Evolutionary conservation across 2,888 invertebrate species (phyloP), one percentile per base, ranked within the genome.

Genomic region (Euzophera pinguis): DNA sequence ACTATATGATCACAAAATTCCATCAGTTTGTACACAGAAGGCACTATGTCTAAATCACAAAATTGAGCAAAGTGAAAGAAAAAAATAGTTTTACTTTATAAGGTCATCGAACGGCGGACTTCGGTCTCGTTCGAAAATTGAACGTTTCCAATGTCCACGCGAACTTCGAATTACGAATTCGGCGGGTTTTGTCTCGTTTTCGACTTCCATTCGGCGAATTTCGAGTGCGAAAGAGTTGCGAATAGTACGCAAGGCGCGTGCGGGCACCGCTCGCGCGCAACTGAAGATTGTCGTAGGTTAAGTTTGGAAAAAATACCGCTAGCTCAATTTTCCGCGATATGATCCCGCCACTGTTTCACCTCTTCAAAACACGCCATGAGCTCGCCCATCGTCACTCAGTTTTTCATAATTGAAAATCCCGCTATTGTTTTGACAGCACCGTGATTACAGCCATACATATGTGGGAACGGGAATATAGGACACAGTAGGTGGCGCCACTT

Each of bases 231-330:
- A 45, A 34, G 14, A 45, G 45, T 78, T 78, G 75, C 75, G 81
- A 73, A 64, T 65, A 64, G 45, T 63, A 58, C 71, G 76, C 78
- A 80, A 74, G 73, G 78, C 84, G 86, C 82, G 78, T 81, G 78
- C 84, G 77, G 61, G 68, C 73, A 71, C 80, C 73, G 84, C 86
- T 81, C 84, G 87, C 86, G 88, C 89, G 86, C 88, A 84, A 89
- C 87, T 88, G 86, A 84, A 78, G 78, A 81, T 86, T 85, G 83
- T 81, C 86, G 79, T 87, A 86, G 86, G 86, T 88, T 86, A 85
- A 84, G 81, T 88, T 85, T 82, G 76, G 74, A 78, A 84, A 82
- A 83, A 82, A 81, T 74, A 76, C 80, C 83, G 85, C 83, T 83
- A 85, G 78, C 71, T 81, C 78, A 84, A 85, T 88, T 86, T 87